Evolutionary conservation across 2,113 vertebrate species (phyloP), one percentile per base, ranked within the genome.

Genomic region (Cygnus buccinator): DNA sequence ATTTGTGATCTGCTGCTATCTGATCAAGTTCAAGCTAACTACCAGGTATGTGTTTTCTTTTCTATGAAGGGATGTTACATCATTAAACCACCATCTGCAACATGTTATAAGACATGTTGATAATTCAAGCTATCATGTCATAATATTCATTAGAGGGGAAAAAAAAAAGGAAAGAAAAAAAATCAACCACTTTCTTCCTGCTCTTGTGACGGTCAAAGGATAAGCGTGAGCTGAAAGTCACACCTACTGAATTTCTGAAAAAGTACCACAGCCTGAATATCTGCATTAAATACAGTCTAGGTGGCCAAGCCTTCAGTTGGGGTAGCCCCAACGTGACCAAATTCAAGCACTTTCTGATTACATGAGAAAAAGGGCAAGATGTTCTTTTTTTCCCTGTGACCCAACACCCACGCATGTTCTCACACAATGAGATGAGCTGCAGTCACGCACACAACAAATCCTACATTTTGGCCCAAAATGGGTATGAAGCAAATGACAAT

Each of bases 51-150:
- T 29, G 50, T 61, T 91, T 89, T 50, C 71, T 83, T 80, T 96
- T 94, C 91, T 94, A 16, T 74, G 92, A 96, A 96, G 83, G 66
- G 74, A 76, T 84, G 58, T 95, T 95, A 86, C 89, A 73, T 94
- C 93, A 93, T 35, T 48, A 81, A 94, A 88, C 94, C 87, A 74
- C 91, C 52, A 39, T 44, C 77, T 74, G 52, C 68, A 85, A 39
- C 33, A 26, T 35, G 29, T 48, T 85, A 37, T 50, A 79, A 61
- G 79, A 66, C 46, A 67, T 31, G 54, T 52, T 31, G 79, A 83
- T 77, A 91, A 91, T 39, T 92, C 72, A 90, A 75, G 23, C 25
- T 72, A 54, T 35, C 80, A 9, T 83, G 46, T 74, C 68, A 94
- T 75, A 85, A 92, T 87, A 72, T 29, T 79, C 48, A 72, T 52